These are phyloP conservation scores for Caenorhabditis wallacei DNA, from an alignment of 2,888 invertebrate genomes.

Conservation along the genomic window DNA sequence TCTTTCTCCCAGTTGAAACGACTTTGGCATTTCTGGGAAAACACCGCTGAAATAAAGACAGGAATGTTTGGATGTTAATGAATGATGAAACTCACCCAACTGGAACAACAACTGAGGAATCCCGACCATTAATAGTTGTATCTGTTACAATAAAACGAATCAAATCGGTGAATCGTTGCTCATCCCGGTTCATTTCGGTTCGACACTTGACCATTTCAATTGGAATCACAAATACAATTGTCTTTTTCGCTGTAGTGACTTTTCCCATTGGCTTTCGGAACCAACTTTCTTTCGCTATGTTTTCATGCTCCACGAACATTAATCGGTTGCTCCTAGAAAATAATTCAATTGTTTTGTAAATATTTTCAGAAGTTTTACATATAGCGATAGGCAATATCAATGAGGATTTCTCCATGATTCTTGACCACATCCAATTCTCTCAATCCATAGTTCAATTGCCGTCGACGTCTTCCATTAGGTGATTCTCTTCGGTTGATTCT, in stretches of 20 bases:
- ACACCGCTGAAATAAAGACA: constrained; percentile 30
- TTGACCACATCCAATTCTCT: not conserved
- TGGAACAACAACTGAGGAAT: constrained; percentile 31
- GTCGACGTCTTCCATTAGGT: not conserved
- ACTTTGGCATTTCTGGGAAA: constrained; percentile 23
- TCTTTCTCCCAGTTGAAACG: constrained; percentile 24
- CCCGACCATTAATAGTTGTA: not conserved
- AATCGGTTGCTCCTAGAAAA: constrained; percentile 6
- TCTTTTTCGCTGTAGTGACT: constrained; percentile 20
- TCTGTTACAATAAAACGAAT: constrained; percentile 15
- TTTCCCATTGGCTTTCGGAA: constrained; percentile 3
- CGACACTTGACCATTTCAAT: constrained; percentile 19
- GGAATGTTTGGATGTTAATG: too few relatives aligned
- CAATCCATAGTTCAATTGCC: constrained; percentile 4
- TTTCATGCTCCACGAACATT: constrained; percentile 23
- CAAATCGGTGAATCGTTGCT: constrained; percentile 6
- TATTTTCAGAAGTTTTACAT: not conserved
- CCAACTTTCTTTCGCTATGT: constrained; percentile 11
- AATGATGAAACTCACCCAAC: constrained; percentile 11
- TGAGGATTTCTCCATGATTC: not conserved
- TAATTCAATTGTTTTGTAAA: too few relatives aligned
- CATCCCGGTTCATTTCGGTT: not conserved
- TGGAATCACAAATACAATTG: not conserved
- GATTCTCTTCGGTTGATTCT: not conserved
- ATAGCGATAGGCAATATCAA: not conserved